These are phyloP conservation scores for Puffinus mauretanicus DNA, from an alignment of 2,113 vertebrate genomes.

Conservation along the genomic window DNA sequence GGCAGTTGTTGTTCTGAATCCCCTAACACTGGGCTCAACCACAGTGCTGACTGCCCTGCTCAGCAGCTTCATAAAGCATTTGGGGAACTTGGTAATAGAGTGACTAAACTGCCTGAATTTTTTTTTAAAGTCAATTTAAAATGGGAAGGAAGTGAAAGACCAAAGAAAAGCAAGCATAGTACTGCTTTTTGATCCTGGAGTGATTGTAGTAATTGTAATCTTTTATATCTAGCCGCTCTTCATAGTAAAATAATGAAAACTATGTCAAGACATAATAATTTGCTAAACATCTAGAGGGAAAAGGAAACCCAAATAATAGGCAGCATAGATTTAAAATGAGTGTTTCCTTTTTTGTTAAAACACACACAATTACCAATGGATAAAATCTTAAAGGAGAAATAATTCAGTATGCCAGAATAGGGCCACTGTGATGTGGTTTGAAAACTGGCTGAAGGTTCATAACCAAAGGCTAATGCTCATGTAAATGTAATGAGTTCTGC, in stretches of 20 bases:
- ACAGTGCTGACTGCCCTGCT: background rate
- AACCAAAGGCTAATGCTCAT: conserved; percentile 26
- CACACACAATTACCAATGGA: background rate
- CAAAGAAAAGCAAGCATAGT: conserved; percentile 20
- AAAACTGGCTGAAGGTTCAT: conserved; percentile 41
- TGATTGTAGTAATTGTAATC: conserved; percentile 32
- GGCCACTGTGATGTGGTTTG: conserved; percentile 50
- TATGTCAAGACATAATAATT: conserved; percentile 16
- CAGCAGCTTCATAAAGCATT: background rate
- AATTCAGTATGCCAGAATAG: conserved; percentile 30
- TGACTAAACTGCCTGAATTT: background rate
- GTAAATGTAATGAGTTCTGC: conserved; percentile 20
- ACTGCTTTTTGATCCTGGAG: conserved; percentile 17
- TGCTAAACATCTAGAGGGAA: conserved; percentile 26
- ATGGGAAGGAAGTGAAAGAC: conserved; percentile 30
- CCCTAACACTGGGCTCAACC: background rate
- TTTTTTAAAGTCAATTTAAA: background rate
- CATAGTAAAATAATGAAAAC: background rate
- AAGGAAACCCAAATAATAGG: conserved; percentile 35
- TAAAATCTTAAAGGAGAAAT: conserved; percentile 49
- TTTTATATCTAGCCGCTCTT: background rate
- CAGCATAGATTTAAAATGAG: background rate
- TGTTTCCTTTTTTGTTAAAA: conserved; percentile 35
- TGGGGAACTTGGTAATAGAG: background rate
- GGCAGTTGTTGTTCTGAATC: background rate